A percentile compares a stretch with the other conserved stretches of the same genome.
Evolutionary conservation across 2,888 invertebrate species (phyloP).

Genomic region (Zaprionus obscuricornis): DNA sequence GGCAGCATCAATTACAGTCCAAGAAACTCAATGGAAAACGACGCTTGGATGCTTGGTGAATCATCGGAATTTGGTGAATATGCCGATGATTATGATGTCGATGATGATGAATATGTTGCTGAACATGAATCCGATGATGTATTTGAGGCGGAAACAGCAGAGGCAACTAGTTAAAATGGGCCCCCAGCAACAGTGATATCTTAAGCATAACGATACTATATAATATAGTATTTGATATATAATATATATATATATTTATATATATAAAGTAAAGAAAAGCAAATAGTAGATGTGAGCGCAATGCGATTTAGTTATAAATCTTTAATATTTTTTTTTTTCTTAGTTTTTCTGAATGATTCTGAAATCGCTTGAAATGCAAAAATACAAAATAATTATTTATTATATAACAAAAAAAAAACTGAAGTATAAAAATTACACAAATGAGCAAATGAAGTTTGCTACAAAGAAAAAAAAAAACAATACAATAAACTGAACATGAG

Average conservation of each 20-base stretch:
- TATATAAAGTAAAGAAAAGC: no score
- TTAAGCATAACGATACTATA: constrained; percentile 56
- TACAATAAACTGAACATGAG: no score
- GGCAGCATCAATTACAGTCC: constrained; percentile 65
- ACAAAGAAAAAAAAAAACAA: constrained; percentile 14
- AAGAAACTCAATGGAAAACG: constrained; percentile 73
- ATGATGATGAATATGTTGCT: constrained; percentile 43
- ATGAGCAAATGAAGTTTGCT: constrained; percentile 11
- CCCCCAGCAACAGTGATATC: constrained; percentile 78
- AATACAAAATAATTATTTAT: constrained; percentile 7
- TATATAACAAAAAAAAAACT: no score
- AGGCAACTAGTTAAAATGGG: constrained; percentile 45
- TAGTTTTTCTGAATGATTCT: background rate
- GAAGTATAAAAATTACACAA: background rate
- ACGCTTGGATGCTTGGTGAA: constrained; percentile 74
- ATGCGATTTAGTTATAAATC: constrained; percentile 47
- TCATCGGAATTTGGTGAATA: constrained; percentile 70
- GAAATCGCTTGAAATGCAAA: no score
- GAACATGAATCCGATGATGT: constrained; percentile 62
- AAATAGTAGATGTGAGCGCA: no score
- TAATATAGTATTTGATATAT: constrained; percentile 39
- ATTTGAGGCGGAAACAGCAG: constrained; percentile 52
- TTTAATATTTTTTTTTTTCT: background rate
- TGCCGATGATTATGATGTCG: constrained; percentile 62
- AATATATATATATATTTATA: constrained; percentile 9